A percentile compares a stretch with the other conserved stretches of the same genome.
Evolutionary conservation across 2,113 vertebrate species (phyloP).

Genomic region (Cheilinus undulatus): DNA sequence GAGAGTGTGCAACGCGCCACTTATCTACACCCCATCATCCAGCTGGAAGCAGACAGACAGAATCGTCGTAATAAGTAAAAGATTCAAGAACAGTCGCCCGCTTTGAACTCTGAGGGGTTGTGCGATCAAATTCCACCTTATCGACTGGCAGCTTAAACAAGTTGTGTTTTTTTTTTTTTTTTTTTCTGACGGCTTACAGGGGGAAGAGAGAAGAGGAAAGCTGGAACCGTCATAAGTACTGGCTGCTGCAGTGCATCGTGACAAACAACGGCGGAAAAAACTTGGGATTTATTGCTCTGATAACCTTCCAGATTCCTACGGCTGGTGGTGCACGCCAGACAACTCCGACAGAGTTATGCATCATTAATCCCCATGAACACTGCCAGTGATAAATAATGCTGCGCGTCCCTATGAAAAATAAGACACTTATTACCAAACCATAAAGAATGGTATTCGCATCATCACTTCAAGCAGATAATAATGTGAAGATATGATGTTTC

Average conservation of each 20-base stretch:
- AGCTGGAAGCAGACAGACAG: constrained; percentile 62
- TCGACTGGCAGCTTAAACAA: constrained; percentile 67
- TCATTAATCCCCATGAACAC: constrained; percentile 80
- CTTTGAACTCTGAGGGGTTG: constrained; percentile 71
- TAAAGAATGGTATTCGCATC: constrained; percentile 75
- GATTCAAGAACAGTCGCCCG: constrained; percentile 67
- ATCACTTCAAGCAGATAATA: constrained; percentile 77
- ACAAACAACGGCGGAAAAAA: constrained; percentile 74
- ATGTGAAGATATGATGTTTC: constrained; percentile 65
- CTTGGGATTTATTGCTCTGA: constrained; percentile 80
- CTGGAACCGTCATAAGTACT: constrained; percentile 63
- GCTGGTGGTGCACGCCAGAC: constrained; percentile 72
- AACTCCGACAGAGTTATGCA: constrained; percentile 77
- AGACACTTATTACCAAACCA: constrained; percentile 79
- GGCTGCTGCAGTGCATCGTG: constrained; percentile 69
- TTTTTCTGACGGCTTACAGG: constrained; percentile 61
- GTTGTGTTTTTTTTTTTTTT: constrained; percentile 63
- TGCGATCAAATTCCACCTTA: constrained; percentile 68
- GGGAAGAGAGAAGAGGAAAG: constrained; percentile 22
- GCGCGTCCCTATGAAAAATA: constrained; percentile 75
- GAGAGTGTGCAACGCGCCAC: constrained; percentile 18
- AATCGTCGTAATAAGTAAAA: constrained; percentile 56
- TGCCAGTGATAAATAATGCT: constrained; percentile 79
- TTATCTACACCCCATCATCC: constrained; percentile 63
- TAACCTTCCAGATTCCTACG: constrained; percentile 82